Conservation (phyloP, 2,113 vertebrate genomes). For the Strix uralensis region DNA sequence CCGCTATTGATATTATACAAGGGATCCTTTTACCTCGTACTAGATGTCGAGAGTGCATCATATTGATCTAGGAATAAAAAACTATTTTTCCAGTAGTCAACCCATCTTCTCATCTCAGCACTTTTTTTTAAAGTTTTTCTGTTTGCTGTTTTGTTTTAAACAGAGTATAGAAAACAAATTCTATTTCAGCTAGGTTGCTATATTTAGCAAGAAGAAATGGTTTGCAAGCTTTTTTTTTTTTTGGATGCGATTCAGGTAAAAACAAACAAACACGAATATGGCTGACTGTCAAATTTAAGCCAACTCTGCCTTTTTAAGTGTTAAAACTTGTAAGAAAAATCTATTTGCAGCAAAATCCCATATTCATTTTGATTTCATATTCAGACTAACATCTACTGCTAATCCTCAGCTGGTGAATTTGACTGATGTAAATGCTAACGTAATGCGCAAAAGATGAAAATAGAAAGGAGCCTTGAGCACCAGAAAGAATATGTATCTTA, state of each 20-base stretch:
- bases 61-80: conserved; percentile 80
- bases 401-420: conserved; percentile 35
- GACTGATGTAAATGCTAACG: conserved; percentile 48
- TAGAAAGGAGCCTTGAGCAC: conserved; percentile 41
- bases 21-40: conserved; percentile 73
- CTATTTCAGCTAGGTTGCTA: conserved; percentile 52
- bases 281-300: conserved; percentile 67
- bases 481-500: not conserved
- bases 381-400: conserved; percentile 39
- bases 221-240: conserved; percentile 44
- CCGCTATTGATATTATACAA: conserved; percentile 73
- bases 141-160: conserved; percentile 60
- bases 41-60: conserved; percentile 70
- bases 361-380: conserved; percentile 37
- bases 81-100: conserved; percentile 65
- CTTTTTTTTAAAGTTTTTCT: conserved; percentile 60
- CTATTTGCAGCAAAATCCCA: conserved; percentile 24
- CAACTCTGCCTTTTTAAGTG: conserved; percentile 36
- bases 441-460: conserved; percentile 34
- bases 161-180: conserved; percentile 65
- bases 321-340: conserved; percentile 34
- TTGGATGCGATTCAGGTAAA: conserved; percentile 67
- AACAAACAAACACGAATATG: conserved; percentile 62
- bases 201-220: conserved; percentile 69
- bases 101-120: conserved; percentile 70